Evolutionary conservation across 2,888 invertebrate genomes (phyloP), one percentile per base, ranked within the genome.

Genomic region (Phengaris alcon): DNA sequence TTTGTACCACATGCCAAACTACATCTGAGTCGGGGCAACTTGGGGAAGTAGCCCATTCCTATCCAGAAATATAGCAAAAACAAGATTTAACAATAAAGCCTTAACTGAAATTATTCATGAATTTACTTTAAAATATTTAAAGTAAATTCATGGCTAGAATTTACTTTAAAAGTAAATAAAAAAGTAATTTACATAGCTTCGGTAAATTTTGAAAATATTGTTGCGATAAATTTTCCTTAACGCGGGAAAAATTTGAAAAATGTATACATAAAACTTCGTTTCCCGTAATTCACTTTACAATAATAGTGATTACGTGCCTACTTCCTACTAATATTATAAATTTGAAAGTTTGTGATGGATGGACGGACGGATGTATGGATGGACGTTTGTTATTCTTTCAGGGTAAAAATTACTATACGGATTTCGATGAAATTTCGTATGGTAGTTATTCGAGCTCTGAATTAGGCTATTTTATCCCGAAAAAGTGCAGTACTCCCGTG

Each of bases 1-100:
- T 86, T 84, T 84, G 84, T 84, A 82, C 80, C 81, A 74, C 59
- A 70, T 52, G 73, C 74, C 74, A 55, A 74, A 75, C 57, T 76
- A 76, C 59, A 76, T 73, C 51, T 64, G 72, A 74, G 76, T 70
- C 74, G 12, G 76, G 73, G 69, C 55, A 22, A 57, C 46, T 75
- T 48, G 70, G 22, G 12, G 70, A 68, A 70, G 70, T 70, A 22
- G 10, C 35, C 48, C 69, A 68, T 52, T 22, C 68, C 55, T 22
- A 54, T 54, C 12, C 22, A 72, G 12, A 70, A 54, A 54, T 54
- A 54, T 54, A 35, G 72, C 72, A 52, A 52, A 54, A 48, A 68
- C 22, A 48, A 48, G 69, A 48, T 69, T 48, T 8, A 64, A 64
- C 64, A 64, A 59, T 59, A 59, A 22, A 22, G 8, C 35, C 64